These are phyloP conservation scores for Phrynocephalus forsythii DNA, from an alignment of 2,797 vertebrate species.

Conservation along the genomic window DNA sequence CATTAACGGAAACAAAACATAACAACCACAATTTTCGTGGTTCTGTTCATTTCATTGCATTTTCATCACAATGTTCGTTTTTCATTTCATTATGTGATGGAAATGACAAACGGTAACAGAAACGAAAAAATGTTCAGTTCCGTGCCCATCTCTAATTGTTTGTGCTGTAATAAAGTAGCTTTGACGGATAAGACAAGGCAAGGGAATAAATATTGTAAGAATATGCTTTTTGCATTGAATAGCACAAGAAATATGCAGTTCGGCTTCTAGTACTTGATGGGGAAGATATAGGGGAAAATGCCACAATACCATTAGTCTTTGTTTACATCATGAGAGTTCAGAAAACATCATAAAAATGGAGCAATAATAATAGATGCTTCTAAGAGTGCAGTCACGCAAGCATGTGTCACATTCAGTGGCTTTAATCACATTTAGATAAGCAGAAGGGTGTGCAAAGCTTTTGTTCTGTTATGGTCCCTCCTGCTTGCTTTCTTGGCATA, in stretches of 20 bases:
- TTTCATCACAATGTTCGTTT: no score
- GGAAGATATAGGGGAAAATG: not conserved
- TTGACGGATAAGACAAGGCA: conserved; percentile 68
- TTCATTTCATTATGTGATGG: no score
- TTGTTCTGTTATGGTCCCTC: not conserved
- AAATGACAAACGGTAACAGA: no score
- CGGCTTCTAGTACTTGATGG: conserved; percentile 19
- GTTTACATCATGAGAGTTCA: not conserved
- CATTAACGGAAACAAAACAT: no score
- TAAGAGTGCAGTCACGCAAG: not conserved
- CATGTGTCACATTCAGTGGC: not conserved
- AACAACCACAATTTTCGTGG: no score
- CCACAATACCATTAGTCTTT: not conserved
- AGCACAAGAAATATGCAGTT: conserved; percentile 61
- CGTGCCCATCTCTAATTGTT: no score
- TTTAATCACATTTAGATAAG: not conserved
- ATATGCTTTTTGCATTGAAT: conserved; percentile 64
- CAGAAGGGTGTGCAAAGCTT: not conserved
- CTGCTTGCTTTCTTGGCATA: not conserved
- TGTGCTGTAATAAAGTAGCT: conserved; percentile 71
- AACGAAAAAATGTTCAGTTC: no score
- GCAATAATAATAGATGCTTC: conserved; percentile 10
- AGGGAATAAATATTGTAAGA: conserved; percentile 79
- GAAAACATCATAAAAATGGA: not conserved
- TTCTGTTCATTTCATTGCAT: no score